Conservation (phyloP, 2,797 vertebrate genomes). For the Tamandua tetradactyla region DNA sequence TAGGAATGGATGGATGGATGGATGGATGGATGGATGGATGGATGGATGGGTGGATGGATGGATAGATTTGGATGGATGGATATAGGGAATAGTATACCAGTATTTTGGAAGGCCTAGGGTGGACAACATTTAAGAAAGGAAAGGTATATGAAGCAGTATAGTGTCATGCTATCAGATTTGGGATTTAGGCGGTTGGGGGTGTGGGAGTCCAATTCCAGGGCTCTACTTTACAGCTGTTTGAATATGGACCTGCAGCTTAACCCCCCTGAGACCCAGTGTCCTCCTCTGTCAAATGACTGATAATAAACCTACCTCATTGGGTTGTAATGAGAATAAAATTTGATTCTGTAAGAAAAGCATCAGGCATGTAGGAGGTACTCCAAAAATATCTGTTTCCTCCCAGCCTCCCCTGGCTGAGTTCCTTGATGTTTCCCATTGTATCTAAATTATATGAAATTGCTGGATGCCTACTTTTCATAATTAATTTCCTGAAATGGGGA, state of each 20-base stretch:
- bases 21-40: no score
- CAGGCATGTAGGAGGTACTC: background rate
- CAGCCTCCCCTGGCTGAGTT: background rate
- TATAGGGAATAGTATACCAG: background rate
- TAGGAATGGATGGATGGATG: background rate
- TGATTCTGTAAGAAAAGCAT: background rate
- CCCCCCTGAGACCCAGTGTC: background rate
- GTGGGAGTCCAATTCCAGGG: no score
- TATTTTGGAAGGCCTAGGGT: background rate
- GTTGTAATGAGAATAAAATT: constrained; percentile 6
- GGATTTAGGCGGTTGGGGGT: background rate
- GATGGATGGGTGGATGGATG: background rate
- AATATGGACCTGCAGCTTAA: background rate
- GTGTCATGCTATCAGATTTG: background rate
- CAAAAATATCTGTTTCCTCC: fast-evolving
- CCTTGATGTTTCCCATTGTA: background rate
- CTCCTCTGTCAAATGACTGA: background rate
- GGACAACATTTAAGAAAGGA: background rate
- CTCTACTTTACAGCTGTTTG: background rate
- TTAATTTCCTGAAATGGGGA: background rate
- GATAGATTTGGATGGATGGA: background rate
- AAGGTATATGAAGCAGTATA: background rate
- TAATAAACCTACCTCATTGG: background rate
- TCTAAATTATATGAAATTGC: background rate
- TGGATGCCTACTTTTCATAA: background rate